Conservation (phyloP, 2,113 vertebrate species). For the Penelope pileata region DNA sequence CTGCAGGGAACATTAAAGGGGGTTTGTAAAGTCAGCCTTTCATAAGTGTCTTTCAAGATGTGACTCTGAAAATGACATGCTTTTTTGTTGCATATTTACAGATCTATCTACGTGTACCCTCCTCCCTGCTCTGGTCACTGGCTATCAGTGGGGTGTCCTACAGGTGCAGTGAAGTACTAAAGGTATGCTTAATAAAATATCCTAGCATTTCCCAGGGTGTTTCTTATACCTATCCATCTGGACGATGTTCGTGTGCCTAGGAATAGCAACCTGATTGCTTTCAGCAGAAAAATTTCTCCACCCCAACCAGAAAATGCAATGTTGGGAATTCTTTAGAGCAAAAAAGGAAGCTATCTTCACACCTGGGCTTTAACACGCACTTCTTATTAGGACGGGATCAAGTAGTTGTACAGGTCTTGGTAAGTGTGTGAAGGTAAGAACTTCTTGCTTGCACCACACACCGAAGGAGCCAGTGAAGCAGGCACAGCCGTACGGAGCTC, state of each 20-base stretch:
- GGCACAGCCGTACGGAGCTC: background rate
- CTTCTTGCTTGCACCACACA: background rate
- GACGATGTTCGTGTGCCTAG: background rate
- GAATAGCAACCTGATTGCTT: background rate
- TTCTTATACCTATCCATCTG: background rate
- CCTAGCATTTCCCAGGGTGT: background rate
- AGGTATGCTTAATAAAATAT: slow-evolving; percentile 10
- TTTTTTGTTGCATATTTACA: background rate
- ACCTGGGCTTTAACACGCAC: background rate
- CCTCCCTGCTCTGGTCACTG: background rate
- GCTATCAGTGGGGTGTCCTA: background rate
- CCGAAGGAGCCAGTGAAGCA: background rate
- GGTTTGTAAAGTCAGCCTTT: background rate
- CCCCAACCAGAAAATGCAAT: background rate
- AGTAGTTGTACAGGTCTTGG: background rate
- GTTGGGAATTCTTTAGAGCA: fast-evolving
- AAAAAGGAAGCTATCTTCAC: background rate
- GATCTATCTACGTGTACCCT: background rate
- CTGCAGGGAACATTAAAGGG: background rate
- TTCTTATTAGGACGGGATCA: background rate
- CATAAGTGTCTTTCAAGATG: background rate
- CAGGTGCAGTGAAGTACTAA: background rate
- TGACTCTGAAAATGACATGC: background rate
- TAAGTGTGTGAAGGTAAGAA: background rate
- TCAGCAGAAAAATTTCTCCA: background rate